A percentile compares a stretch with the other conserved stretches of the same genome.
Conservation (phyloP, 2,113 vertebrate species). For the Oplegnathus fasciatus region DNA sequence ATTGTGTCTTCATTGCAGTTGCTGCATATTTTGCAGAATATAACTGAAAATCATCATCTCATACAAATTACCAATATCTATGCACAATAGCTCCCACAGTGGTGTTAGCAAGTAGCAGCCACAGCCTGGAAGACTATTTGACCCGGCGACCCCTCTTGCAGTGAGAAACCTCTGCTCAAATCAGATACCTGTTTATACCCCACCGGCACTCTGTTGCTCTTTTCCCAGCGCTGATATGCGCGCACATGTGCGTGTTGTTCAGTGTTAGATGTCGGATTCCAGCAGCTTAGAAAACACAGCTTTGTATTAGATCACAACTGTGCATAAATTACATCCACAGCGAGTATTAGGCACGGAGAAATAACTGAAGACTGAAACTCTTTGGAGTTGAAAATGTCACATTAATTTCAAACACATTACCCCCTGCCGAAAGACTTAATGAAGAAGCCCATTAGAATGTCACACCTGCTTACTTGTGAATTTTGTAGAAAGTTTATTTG, state of each 20-base stretch:
- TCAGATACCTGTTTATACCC: conserved; percentile 53
- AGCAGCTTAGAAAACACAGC: conserved; percentile 84
- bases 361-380: conserved; percentile 84
- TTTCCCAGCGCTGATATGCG: conserved; percentile 70
- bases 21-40: conserved; percentile 5
- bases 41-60: not conserved
- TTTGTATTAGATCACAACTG: conserved; percentile 84
- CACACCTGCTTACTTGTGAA: conserved; percentile 92
- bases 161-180: conserved; percentile 35
- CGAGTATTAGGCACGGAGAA: conserved; percentile 76
- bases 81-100: conserved; percentile 2
- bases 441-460: conserved; percentile 92
- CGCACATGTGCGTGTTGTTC: conserved; percentile 82
- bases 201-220: conserved; percentile 63
- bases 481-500: conserved; percentile 92
- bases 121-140: conserved; percentile 21
- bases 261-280: conserved; percentile 84
- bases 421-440: conserved; percentile 87
- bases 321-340: conserved; percentile 87
- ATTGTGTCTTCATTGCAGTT: not conserved
- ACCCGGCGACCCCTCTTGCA: conserved; percentile 38
- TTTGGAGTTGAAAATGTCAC: conserved; percentile 91
- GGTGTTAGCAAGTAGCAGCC: not conserved
- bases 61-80: not conserved
- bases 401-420: conserved; percentile 90